Conservation (phyloP, 64 coral and sea anemone genomes). For the Stichodactyla mertensii region DNA sequence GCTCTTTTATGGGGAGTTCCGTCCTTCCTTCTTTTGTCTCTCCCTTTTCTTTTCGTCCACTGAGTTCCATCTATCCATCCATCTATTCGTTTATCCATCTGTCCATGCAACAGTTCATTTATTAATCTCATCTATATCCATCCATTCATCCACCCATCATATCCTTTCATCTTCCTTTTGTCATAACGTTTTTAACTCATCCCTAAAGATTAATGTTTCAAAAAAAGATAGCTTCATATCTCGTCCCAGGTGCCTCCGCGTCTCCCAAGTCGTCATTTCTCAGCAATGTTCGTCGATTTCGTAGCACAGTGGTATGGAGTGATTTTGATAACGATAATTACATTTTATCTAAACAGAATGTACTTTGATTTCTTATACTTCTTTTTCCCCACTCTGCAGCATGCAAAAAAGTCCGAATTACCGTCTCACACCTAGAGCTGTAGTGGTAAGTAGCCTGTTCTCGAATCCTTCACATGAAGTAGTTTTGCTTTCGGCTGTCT, state of each 20-base stretch:
- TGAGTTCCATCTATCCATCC: too few relatives aligned
- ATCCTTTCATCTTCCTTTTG: not conserved
- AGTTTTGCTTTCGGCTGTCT: too few relatives aligned
- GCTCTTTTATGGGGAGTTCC: too few relatives aligned
- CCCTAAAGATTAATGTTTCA: too few relatives aligned
- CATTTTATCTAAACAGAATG: too few relatives aligned
- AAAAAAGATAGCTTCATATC: not conserved
- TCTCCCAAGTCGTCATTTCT: conserved; percentile 78
- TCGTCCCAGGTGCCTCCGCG: conserved; percentile 62
- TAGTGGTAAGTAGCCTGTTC: conserved; percentile 50
- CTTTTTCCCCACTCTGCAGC: not conserved
- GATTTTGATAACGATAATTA: not conserved
- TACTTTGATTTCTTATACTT: not conserved
- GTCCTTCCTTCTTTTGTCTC: too few relatives aligned
- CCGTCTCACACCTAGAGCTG: conserved; percentile 55
- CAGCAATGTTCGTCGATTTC: conserved; percentile 79
- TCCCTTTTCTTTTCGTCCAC: too few relatives aligned
- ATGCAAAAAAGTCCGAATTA: conserved; percentile 75
- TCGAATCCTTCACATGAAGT: too few relatives aligned
- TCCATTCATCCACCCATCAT: not conserved
- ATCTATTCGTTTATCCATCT: too few relatives aligned
- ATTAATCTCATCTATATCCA: not conserved
- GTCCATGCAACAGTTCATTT: too few relatives aligned
- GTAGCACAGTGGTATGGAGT: conserved; percentile 74
- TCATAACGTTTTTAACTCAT: not conserved